Base-by-base conservation (phyloP, 1,140 invertebrate species). In the Drosophila bipectinata region DNA sequence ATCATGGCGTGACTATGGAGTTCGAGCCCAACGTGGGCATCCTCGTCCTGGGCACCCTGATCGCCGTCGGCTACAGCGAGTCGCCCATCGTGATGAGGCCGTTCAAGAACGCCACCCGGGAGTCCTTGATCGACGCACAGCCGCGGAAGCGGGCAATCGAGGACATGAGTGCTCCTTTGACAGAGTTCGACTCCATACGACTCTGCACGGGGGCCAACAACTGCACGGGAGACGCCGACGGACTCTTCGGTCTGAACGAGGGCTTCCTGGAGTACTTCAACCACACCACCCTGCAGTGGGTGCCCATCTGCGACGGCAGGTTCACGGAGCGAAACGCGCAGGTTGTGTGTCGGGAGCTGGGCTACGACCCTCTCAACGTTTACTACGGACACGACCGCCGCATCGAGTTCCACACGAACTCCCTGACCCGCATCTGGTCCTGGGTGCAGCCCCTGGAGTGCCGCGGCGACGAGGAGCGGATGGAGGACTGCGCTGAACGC, bases 1-100 rank as follows among this genome's bases (percentile, higher is more conserved):
- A 95, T 60, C 96, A 98, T 3, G 98, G 98, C 5, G 98, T 99
- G 1, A 94, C 96, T 2, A 93, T 99, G 88, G 97, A 99, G 92
- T 99, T 99, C 92, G 96, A 96, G 49, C 98, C 98, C 2, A 99
- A 98, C 93, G 97, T 99, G 72, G 98, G 99, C 0, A 98, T 99
- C 68, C 93, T 99, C 8, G 98, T 99, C 4, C 93, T 99, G 54
- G 99, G 99, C 0, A 96, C 96, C 1, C 92, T 99, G n/a, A 94
- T 95, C 64, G 98, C 98, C 2, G 92, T 95, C 58, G 99, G 99
- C 0, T 94, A 94, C 32, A 93, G 94, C 56, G 95, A 95, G 37
- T 93, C 95, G 24, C 96, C 97, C 56, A 98, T 99, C 66, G 91
- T 95, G 14, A 98, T 99, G 96, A 94, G 94, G 83, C 97, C 98